phyloP scores from a whole-genome alignment of 2,797 vertebrate genomes.

The Moxostoma hubbsi region DNA sequence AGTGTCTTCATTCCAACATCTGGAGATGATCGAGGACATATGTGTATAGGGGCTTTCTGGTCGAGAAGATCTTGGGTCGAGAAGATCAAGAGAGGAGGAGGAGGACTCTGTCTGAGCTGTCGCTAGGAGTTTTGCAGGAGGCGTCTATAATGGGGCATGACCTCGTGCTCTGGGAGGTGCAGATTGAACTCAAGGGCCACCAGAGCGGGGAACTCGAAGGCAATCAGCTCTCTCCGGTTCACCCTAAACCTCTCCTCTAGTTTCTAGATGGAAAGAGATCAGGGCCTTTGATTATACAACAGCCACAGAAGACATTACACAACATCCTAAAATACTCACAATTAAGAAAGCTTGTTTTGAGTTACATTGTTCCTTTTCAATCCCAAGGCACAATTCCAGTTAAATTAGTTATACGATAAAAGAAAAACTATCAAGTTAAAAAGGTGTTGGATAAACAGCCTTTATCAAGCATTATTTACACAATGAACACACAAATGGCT shows the following conservation, averaged over 20 bases:
- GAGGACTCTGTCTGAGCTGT: slow-evolving; percentile 73
- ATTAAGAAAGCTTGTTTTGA: neutral
- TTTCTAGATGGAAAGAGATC: slow-evolving; percentile 79
- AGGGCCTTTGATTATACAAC: slow-evolving; percentile 45
- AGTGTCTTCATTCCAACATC: slow-evolving; percentile 36
- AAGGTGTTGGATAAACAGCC: neutral
- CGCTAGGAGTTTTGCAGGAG: slow-evolving; percentile 94
- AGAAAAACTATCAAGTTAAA: neutral
- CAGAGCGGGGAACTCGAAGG: slow-evolving; percentile 96
- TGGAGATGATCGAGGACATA: slow-evolving; percentile 44
- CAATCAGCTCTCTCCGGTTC: slow-evolving; percentile 95
- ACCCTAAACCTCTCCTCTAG: slow-evolving; percentile 97
- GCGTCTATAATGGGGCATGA: slow-evolving; percentile 99
- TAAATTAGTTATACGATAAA: too few relatives aligned
- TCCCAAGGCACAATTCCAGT: neutral
- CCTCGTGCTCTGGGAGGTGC: slow-evolving; percentile 93
- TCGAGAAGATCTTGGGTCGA: neutral
- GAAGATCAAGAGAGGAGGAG: slow-evolving; percentile 66
- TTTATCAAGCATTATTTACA: neutral
- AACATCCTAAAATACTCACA: slow-evolving; percentile 22
- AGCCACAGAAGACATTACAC: slow-evolving; percentile 13
- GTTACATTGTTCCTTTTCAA: neutral
- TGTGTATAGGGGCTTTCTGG: slow-evolving; percentile 33
- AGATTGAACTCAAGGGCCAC: slow-evolving; percentile 98
- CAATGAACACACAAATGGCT: too few relatives aligned